phyloP scores from a whole-genome alignment of 2,888 invertebrate species.

The Perizoma flavofasciatum region DNA sequence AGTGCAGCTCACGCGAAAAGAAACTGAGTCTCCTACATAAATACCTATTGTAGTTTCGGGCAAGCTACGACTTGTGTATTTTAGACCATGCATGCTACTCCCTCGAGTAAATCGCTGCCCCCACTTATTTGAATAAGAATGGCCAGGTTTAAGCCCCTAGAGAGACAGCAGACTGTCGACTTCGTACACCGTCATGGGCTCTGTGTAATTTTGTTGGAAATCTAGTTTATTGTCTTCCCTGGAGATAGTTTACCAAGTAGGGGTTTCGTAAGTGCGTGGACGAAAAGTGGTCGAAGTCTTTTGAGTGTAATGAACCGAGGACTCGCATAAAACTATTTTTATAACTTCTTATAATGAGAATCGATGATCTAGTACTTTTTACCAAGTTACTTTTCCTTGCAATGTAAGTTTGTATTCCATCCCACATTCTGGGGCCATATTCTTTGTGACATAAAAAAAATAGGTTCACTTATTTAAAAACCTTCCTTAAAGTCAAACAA shows the following conservation, averaged over 20 bases:
- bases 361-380: background rate
- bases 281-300: constrained; percentile 3
- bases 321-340: constrained; percentile 4
- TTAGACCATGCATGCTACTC: constrained; percentile 48
- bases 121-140: constrained; percentile 81
- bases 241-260: constrained; percentile 29
- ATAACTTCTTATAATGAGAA: background rate
- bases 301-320: constrained; percentile 10
- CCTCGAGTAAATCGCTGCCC: constrained; percentile 66
- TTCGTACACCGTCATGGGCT: constrained; percentile 54
- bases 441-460: too few species aligned
- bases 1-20: constrained; percentile 1
- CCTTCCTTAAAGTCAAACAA: too few species aligned
- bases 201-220: constrained; percentile 52
- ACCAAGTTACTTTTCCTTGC: too few species aligned
- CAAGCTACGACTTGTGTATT: constrained; percentile 30
- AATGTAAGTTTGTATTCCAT: too few species aligned
- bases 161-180: constrained; percentile 52
- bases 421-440: too few species aligned
- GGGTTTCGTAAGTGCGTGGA: constrained; percentile 22
- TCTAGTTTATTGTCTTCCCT: constrained; percentile 47
- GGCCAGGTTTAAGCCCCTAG: constrained; percentile 57
- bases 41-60: constrained; percentile 23
- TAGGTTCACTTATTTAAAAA: too few species aligned
- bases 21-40: constrained; percentile 13